Evolutionary conservation across 2,888 invertebrate genomes (phyloP), one percentile per base, ranked within the genome.

Genomic region (Melinopterus prodromus): DNA sequence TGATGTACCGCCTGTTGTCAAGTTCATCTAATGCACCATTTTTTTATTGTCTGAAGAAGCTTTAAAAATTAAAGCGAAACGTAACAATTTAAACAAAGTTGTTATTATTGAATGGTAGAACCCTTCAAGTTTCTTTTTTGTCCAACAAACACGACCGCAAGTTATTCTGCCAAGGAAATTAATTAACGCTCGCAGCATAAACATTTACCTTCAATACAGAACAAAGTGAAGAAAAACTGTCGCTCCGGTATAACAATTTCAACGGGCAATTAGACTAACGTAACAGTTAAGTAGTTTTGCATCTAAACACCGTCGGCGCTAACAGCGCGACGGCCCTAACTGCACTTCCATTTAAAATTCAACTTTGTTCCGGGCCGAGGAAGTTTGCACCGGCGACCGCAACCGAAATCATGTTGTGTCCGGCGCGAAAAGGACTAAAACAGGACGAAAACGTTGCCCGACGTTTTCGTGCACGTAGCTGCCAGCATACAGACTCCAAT

Each of bases 241-340:
- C 26, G 2, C 26, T 26, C 26, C 3, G 26, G 26, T 26, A 26
- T 26, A 26, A 26, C 53, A 12, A 7, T 53, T 53, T 53, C 53
- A 53, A 53, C 53, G 12, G 53, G 12, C 53, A 53, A 53, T 53
- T 53, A 53, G 5, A 53, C 53, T 53, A 53, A 7, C 7, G 53
- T 53, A 53, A 53, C 53, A 53, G 53, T 53, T 53, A 53, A 53
- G 53, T 53, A 53, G 53, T 53, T 53, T 53, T 53, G 53, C 53
- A 53, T 1, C 53, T 53, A 53, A 53, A 53, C 53, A 53, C 53
- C 53, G 53, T 53, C 12, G 12, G 53, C 53, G 53, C 12, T 53
- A 53, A 53, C 53, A 53, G 53, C 53, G 53, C 12, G 12, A 53
- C 53, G 12, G 53, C 53, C 9, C 12, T 53, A 12, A 12, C 12